Evolutionary conservation across 2,888 invertebrate genomes (phyloP).

Genomic region (Parochlus steinenii): DNA sequence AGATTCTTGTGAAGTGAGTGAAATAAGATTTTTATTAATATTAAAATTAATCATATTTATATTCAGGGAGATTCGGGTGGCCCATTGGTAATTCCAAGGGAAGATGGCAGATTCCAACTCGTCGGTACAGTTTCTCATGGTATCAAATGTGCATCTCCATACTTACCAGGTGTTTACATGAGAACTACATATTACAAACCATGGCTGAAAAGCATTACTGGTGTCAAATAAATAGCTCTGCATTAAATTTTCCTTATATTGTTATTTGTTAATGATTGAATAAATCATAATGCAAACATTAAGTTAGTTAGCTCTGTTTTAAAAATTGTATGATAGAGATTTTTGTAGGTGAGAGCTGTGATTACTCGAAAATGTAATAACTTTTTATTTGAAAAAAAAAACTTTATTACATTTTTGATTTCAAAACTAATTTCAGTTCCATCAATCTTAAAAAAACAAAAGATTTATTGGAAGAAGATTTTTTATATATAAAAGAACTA

Average conservation of each 20-base stretch:
- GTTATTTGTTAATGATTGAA: too few relatives aligned
- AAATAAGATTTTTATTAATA: constrained; percentile 6
- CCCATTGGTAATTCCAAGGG: constrained; percentile 65
- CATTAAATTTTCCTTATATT: constrained; percentile 8
- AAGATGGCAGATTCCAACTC: constrained; percentile 72
- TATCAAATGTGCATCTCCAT: constrained; percentile 86
- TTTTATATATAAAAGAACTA: too few relatives aligned
- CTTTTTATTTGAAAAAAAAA: too few relatives aligned
- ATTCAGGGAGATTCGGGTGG: constrained; percentile 84
- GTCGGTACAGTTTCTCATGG: constrained; percentile 89
- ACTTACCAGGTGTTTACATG: constrained; percentile 87
- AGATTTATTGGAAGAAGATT: too few relatives aligned
- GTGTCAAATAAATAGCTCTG: constrained; percentile 30
- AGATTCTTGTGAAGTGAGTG: constrained; percentile 77
- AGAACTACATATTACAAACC: constrained; percentile 80
- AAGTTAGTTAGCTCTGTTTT: too few relatives aligned
- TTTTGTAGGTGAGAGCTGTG: too few relatives aligned
- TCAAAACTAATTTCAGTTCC: too few relatives aligned
- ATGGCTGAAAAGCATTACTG: constrained; percentile 78
- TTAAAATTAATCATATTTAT: constrained; percentile 7
- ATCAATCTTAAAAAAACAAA: too few relatives aligned
- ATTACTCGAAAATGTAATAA: too few relatives aligned
- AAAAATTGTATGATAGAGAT: too few relatives aligned
- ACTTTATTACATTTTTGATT: too few relatives aligned
- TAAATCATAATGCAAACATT: too few relatives aligned